Evolutionary conservation across 35 echinoderm and acorn worm genomes (phyloP).

Genomic region (Amphiura filiformis): DNA sequence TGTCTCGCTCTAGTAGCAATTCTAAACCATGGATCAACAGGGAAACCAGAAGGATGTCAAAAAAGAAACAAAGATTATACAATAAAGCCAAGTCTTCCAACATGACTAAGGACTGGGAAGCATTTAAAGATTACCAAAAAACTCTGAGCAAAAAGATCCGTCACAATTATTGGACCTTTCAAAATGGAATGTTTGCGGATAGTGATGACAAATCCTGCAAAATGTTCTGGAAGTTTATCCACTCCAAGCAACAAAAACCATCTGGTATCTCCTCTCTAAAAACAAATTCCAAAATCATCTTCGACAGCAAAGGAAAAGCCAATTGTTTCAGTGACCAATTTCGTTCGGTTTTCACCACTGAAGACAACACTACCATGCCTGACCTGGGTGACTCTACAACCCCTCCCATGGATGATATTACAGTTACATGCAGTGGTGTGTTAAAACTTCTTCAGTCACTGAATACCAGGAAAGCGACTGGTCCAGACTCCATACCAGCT

Average conservation of each 20-base stretch:
- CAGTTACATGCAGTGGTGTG: slow-evolving; percentile 2
- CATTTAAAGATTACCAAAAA: slow-evolving; percentile 23
- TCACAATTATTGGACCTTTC: slow-evolving; percentile 21
- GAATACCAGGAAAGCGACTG: slow-evolving; percentile 15
- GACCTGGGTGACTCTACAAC: background rate
- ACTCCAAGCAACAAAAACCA: background rate
- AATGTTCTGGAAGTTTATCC: slow-evolving; percentile 14
- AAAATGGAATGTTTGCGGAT: background rate
- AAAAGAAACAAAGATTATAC: too few species aligned
- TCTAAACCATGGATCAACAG: background rate
- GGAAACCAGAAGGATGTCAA: background rate
- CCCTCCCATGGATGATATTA: background rate
- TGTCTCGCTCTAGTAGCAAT: background rate
- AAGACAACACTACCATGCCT: slow-evolving; percentile 35
- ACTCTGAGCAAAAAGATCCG: background rate
- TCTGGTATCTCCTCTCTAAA: slow-evolving; percentile 6
- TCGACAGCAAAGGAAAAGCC: background rate
- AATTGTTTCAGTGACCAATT: slow-evolving; percentile 34
- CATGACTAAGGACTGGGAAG: background rate
- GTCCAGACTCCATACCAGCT: background rate
- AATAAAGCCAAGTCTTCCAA: background rate
- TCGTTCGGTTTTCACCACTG: slow-evolving; percentile 40
- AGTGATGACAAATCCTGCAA: background rate
- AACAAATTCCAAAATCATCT: background rate
- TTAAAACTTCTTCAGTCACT: background rate